phyloP scores from a whole-genome alignment of 2,797 vertebrate species.

The Labroides dimidiatus region DNA sequence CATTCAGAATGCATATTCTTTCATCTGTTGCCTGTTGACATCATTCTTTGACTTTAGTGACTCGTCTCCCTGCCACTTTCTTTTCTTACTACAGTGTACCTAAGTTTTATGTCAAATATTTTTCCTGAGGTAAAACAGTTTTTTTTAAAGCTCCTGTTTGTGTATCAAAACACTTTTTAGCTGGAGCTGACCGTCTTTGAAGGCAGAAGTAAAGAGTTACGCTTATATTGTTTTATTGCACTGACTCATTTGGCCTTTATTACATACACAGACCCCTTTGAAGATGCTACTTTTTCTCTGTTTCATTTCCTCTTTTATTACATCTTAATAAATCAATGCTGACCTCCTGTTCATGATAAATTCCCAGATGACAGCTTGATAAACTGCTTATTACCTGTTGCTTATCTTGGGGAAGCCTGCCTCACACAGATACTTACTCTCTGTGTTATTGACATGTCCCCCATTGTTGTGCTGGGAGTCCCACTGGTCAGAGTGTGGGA shows the following conservation, averaged over 20 bases:
- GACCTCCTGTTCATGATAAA: conserved; percentile 12
- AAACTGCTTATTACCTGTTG: conserved; percentile 69
- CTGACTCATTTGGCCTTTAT: conserved; percentile 52
- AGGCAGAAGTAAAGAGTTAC: conserved; percentile 41
- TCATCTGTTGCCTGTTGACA: no score
- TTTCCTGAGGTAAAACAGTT: background rate
- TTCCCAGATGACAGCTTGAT: conserved; percentile 47
- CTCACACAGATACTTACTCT: conserved; percentile 65
- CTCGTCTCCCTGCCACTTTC: no score
- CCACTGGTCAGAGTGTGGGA: conserved; percentile 87
- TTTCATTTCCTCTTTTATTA: conserved; percentile 1
- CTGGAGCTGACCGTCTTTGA: conserved; percentile 38
- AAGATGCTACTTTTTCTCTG: conserved; percentile 22
- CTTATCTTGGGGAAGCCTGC: conserved; percentile 81
- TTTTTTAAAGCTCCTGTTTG: background rate
- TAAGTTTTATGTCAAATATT: background rate
- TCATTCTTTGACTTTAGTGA: background rate
- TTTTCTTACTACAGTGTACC: no score
- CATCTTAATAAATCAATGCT: conserved; percentile 6
- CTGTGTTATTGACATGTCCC: conserved; percentile 80
- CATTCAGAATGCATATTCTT: conserved; percentile 11
- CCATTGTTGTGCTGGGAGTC: conserved; percentile 80
- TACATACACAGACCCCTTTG: conserved; percentile 9
- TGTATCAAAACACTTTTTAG: background rate
- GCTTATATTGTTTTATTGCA: conserved; percentile 67